Base-by-base conservation (phyloP, 2,113 vertebrate species). In the Melospiza melodia region DNA sequence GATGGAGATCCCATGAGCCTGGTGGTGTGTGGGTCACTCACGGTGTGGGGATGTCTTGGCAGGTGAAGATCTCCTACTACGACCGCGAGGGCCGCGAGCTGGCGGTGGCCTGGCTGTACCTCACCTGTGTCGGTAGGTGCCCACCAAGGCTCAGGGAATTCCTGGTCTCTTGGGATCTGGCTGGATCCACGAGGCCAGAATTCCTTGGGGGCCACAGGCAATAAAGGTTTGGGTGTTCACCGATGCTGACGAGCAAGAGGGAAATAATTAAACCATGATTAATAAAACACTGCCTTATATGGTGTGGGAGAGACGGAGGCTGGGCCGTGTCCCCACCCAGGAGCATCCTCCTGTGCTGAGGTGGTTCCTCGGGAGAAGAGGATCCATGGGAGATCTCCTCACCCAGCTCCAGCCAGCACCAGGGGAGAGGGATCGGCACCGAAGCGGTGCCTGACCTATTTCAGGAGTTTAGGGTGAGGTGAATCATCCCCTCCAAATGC, bases 11-110 rank as follows among this genome's bases (percentile, higher is more conserved):
- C 5, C 1, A 0, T 5, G 3, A 7, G 27, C 61, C 8, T 2
- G 0, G 5, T 11, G n/a, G 23, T n/a, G 2, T 54, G 52, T 18
- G 28, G 59, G 59, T n/a, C n/a, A n/a, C n/a, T 63, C 37, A 63
- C 6, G 2, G 19, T 7, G 16, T n/a, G 15, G 41, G 57, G 25
- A 4, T 87, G 19, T 96, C 84, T 41, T 35, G 8, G 1, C 96
- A 98, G 98, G 97, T 98, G 33, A 97, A 92, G 61, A 96, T 98
- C 30, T 97, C 93, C 1, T 98, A 98, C 90, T 98, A 98, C 0
- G 91, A 96, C 71, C 31, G 6, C 2, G 83, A 69, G 12, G 96
- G 68, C 18, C 58, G 10, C 0, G 44, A 62, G 3, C 94, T 91
- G 13, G 84, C 98, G 2, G 98, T 97, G 75, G 95, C 97, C 2